phyloP scores from a whole-genome alignment of 2,797 vertebrate species.

The Oreonectes daqikongensis region DNA sequence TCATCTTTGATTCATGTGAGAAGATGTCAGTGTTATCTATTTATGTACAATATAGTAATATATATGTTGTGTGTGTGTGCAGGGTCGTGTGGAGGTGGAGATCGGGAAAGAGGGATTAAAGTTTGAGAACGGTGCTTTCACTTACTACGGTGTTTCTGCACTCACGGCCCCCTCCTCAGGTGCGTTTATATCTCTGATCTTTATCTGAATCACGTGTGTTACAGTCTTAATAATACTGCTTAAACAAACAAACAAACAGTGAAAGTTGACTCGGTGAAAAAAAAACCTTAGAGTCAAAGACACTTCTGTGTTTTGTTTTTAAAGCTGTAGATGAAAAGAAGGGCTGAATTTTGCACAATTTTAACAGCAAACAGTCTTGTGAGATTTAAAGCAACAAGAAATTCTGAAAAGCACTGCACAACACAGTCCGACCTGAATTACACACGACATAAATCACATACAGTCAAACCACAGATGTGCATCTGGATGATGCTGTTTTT shows the following conservation, averaged over 20 bases:
- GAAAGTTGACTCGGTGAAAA: not conserved
- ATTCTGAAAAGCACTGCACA: not conserved
- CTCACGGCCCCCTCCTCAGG: slow-evolving; percentile 85
- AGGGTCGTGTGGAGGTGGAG: slow-evolving; percentile 93
- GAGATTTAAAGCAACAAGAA: slow-evolving; percentile 6
- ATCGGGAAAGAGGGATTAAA: slow-evolving; percentile 92
- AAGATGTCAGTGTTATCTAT: not conserved
- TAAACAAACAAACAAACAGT: not conserved
- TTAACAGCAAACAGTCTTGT: not conserved
- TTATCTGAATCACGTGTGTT: not conserved
- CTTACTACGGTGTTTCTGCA: slow-evolving; percentile 89
- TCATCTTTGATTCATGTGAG: too few relatives aligned
- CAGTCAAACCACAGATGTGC: not conserved
- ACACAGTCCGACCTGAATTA: not conserved
- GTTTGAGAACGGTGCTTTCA: slow-evolving; percentile 93
- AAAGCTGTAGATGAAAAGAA: not conserved
- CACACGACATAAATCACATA: too few relatives aligned
- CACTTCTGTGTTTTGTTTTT: not conserved
- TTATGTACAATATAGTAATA: not conserved
- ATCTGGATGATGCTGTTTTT: not conserved
- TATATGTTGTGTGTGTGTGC: slow-evolving; percentile 18
- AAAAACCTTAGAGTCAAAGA: too few relatives aligned
- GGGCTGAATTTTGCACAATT: not conserved
- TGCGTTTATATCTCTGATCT: slow-evolving; percentile 57
- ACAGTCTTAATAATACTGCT: too few relatives aligned